These are phyloP conservation scores for Parthenolecanium corni DNA, from an alignment of 2,888 invertebrate genomes.

Conservation along the genomic window DNA sequence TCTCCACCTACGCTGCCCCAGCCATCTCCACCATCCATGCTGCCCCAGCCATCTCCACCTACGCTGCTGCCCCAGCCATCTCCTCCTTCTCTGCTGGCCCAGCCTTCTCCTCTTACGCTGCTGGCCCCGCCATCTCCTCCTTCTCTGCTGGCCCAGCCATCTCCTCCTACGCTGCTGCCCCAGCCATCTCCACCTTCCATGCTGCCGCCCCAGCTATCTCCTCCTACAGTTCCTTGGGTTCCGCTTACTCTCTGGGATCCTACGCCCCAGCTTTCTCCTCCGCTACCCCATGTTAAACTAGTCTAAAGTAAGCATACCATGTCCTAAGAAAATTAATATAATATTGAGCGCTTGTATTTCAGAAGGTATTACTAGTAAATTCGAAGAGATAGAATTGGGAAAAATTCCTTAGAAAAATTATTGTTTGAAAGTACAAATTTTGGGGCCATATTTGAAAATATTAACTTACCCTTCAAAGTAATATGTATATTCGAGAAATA, in stretches of 20 bases:
- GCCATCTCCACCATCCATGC: neutral
- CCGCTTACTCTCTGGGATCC: neutral
- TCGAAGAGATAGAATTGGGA: too few relatives aligned
- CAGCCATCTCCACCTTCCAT: neutral
- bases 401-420: too few relatives aligned
- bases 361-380: too few relatives aligned
- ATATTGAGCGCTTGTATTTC: too few relatives aligned
- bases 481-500: too few relatives aligned
- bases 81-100: slow-evolving; percentile 3
- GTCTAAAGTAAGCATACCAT: slow-evolving; percentile 8
- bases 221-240: neutral
- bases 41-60: neutral
- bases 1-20: neutral
- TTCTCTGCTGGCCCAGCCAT: slow-evolving; percentile 6
- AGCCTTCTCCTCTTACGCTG: slow-evolving; percentile 2
- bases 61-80: neutral
- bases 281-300: slow-evolving; percentile 8
- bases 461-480: too few relatives aligned
- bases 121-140: slow-evolving; percentile 3
- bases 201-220: neutral
- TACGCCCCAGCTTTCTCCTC: neutral
- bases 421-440: too few relatives aligned
- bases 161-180: neutral
- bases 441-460: too few relatives aligned
- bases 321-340: too few relatives aligned